Evolutionary conservation across 2,797 vertebrate genomes (phyloP).

Genomic region (Alosa sapidissima): DNA sequence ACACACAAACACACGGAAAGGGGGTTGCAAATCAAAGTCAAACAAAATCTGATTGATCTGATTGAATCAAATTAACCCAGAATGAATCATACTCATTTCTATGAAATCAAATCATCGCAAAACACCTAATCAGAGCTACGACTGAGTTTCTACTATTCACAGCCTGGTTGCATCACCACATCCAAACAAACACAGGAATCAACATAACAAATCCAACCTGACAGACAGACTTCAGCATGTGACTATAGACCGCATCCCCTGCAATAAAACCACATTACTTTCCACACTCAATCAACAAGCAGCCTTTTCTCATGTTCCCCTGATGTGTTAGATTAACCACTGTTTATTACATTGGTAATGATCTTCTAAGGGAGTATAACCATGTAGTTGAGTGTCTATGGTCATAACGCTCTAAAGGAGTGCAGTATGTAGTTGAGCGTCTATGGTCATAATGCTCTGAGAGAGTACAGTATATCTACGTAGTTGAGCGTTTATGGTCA

Average conservation of each 20-base stretch:
- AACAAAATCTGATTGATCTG: not conserved
- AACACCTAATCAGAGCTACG: not conserved
- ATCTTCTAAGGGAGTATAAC: too few species aligned
- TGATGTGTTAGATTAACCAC: too few species aligned
- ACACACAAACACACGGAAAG: not conserved
- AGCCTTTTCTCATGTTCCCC: too few species aligned
- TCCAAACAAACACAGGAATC: not conserved
- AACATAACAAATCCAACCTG: not conserved
- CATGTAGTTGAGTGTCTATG: too few species aligned
- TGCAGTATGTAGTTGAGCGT: too few species aligned
- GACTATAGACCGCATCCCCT: not conserved
- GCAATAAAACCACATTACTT: not conserved
- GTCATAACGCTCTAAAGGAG: too few species aligned
- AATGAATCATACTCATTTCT: not conserved
- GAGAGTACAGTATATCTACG: too few species aligned
- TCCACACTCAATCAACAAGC: too few species aligned
- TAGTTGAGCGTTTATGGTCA: too few species aligned
- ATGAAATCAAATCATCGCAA: not conserved
- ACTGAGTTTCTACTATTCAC: not conserved
- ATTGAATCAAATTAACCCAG: not conserved
- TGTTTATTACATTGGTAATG: too few species aligned
- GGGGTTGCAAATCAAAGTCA: not conserved
- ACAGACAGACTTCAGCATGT: not conserved
- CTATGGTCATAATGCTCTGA: too few species aligned
- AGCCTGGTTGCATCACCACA: not conserved